Evolutionary conservation across 2,797 vertebrate species (phyloP), one percentile per base, ranked within the genome.

Genomic region (Muscicapa striata): DNA sequence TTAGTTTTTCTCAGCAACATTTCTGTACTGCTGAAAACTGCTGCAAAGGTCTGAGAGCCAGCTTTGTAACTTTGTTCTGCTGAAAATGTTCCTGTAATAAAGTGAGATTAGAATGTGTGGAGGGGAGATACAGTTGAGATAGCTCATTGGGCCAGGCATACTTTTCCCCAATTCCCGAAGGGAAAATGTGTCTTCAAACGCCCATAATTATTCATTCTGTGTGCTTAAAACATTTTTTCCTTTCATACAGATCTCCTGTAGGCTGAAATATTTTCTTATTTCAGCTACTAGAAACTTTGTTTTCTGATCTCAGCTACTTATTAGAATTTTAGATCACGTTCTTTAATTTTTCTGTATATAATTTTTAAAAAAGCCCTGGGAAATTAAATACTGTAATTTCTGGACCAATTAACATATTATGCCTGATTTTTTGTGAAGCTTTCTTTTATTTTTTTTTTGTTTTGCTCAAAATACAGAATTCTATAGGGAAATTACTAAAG

Each of bases 91-190:
- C 5, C 27, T 57, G 10, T 49, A 15, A 41, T 41, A 8, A 43
- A 27, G 66, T 76, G 43, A 46, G 40, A 43, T 66, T 34, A 34
- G 40, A 34, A 24, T 10, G 18, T n/a, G n/a, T n/a, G 30, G 59
- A 87, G 40, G 40, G 26, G n/a, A 49, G 29, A 54, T 82, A 36
- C 40, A 81, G 14, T 36, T 90, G 62, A 74, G 89, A 40, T 32
- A 43, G 69, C 32, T 83, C 4, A 1, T 32, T 83, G 43, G 40
- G 52, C 59, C 34, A 29, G 41, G 40, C n/a, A 23, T 3, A 10
- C 1, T 67, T 49, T 48, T 43, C 20, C 27, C 11, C 43, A 30
- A 0, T 62, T n/a, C 26, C n/a, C 1, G 0, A 13, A 45, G 32
- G 48, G 49, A 62, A 89, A 75, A 6, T 36, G 21, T 34, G 14